Evolutionary conservation across 2,888 invertebrate genomes (phyloP).

Genomic region (Trachelus troglodyta): DNA sequence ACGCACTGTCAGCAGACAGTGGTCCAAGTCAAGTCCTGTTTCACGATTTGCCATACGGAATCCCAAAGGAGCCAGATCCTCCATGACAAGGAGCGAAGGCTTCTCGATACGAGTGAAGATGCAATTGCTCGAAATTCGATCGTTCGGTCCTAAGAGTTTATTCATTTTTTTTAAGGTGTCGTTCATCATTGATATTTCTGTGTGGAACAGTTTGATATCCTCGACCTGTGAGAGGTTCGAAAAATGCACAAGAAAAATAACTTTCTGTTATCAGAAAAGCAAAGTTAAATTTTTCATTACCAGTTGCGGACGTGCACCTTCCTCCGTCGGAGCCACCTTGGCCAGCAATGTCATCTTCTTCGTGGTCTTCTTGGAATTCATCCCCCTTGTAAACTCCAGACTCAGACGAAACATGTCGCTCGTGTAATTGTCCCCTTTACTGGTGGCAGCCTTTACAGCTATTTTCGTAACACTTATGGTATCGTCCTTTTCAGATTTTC

Average conservation of each 20-base stretch:
- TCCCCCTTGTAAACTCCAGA: constrained; percentile 38
- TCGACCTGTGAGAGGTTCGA: constrained; percentile 36
- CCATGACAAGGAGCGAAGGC: constrained; percentile 66
- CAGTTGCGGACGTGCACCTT: constrained; percentile 61
- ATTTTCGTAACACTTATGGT: constrained; percentile 49
- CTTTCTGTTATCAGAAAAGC: constrained; percentile 62
- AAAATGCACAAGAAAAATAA: background rate
- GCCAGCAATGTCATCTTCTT: constrained; percentile 50
- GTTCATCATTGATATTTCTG: constrained; percentile 57
- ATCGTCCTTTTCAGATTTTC: constrained; percentile 43
- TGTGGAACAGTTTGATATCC: constrained; percentile 41
- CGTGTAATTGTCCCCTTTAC: constrained; percentile 60
- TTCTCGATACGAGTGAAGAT: constrained; percentile 54
- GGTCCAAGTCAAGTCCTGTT: constrained; percentile 69
- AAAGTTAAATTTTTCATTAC: background rate
- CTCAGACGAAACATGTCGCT: constrained; percentile 57
- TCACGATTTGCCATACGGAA: constrained; percentile 69
- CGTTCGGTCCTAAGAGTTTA: constrained; percentile 33
- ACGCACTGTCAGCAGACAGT: constrained; percentile 67
- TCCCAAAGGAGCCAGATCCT: constrained; percentile 70
- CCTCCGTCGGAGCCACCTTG: constrained; percentile 62
- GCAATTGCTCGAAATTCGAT: constrained; percentile 51
- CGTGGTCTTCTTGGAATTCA: constrained; percentile 28
- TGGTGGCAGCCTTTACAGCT: constrained; percentile 50
- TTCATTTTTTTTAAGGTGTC: constrained; percentile 54